Percentiles rank a stretch among this genome's conserved stretches.
These are phyloP conservation scores for Synanthedon andrenaeformis DNA, from an alignment of 2,888 invertebrate genomes.

Conservation along the genomic window DNA sequence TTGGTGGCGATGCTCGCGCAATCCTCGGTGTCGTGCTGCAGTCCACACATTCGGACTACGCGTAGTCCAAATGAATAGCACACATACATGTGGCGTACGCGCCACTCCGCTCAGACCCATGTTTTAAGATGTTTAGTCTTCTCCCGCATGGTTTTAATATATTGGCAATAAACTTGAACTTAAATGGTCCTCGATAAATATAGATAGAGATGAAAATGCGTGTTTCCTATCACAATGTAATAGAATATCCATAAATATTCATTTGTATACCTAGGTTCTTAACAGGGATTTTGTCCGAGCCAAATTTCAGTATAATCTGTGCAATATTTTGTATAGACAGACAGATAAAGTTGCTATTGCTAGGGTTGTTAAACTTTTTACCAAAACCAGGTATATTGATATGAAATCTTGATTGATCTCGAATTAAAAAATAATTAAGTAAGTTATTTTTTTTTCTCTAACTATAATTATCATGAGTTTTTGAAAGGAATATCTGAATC, in stretches of 20 bases:
- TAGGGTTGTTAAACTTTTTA: background rate
- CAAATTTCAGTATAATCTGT: no score
- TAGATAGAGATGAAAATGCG: no score
- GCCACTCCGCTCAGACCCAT: conserved; percentile 60
- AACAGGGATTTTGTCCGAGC: no score
- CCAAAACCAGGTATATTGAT: no score
- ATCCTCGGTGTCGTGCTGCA: conserved; percentile 61
- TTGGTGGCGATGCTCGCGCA: conserved; percentile 64
- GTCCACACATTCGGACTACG: conserved; percentile 62
- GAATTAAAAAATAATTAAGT: no score
- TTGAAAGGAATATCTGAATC: background rate
- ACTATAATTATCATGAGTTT: background rate
- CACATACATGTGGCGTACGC: conserved; percentile 61
- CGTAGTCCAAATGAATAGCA: conserved; percentile 64
- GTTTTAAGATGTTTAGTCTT: conserved; percentile 30
- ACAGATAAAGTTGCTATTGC: no score
- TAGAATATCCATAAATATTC: no score
- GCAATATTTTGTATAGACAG: no score
- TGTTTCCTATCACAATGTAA: no score
- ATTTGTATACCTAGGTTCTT: no score
- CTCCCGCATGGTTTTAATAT: background rate
- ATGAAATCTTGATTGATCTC: no score
- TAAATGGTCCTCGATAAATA: no score
- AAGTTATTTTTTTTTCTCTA: background rate
- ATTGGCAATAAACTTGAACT: background rate